Base-by-base conservation (phyloP, 2,797 vertebrate species). In the Lutjanus argentimaculatus region DNA sequence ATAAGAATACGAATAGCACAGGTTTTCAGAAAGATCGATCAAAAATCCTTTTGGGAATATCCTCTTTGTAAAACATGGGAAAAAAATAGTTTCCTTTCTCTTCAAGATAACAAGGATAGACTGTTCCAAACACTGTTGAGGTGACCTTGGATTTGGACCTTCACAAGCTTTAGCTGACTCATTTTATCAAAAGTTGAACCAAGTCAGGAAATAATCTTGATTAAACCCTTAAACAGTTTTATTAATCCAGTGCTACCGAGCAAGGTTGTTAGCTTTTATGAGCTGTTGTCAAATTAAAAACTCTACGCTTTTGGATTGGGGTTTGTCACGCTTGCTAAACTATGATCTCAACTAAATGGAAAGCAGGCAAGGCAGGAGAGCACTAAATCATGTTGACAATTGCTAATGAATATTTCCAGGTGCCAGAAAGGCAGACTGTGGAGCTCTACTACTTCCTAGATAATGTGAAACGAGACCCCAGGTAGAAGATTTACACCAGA, bases 301-400 rank as follows among this genome's bases (percentile, higher is more conserved):
- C 57, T 79, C 81, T 17, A n/a, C 45, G n/a, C 67, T 72, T 76
- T 85, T 67, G 36, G 56, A 46, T 73, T 49, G 66, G 70, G 69
- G 63, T 77, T 86, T 74, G 71, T 78, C 65, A 72, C 4, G 55
- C 76, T 75, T 58, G 36, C 73, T 82, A 79, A 81, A 86, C 73
- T 73, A 67, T 80, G 72, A 86, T 83, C 75, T 86, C 57, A 65
- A 77, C 83, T 65, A 55, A 84, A 79, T 74, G 56, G 69, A 72
- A 85, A 75, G 77, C 73, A 61, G 59, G 79, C 67, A 19, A 74
- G 42, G 72, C 81, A 61, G 75, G 52, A 15, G 21, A 75, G 73
- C 80, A 42, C 80, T 87, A 83, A 83, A 86, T 91, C 80, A 84
- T 71, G 82, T 77, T 84, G 89, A 91, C 86, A 88, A 84, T 80